These are phyloP conservation scores for Acrocephalus scirpaceus DNA, from an alignment of 2,797 vertebrate species.

Conservation along the genomic window DNA sequence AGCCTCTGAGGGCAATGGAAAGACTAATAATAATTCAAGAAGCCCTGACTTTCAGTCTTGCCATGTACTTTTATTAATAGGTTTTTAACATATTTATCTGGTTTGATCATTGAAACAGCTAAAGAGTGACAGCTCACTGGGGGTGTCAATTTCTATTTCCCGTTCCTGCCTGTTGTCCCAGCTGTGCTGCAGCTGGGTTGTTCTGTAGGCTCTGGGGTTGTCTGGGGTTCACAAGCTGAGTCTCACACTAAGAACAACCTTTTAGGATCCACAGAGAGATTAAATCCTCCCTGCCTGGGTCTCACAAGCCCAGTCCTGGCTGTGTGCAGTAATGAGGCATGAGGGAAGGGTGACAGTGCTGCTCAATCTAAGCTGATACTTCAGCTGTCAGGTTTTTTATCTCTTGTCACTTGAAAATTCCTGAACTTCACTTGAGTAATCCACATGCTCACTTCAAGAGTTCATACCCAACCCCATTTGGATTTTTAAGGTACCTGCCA, in stretches of 20 bases:
- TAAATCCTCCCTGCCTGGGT: background rate
- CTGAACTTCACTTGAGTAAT: background rate
- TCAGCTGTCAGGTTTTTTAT: background rate
- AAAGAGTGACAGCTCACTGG: background rate
- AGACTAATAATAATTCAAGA: background rate
- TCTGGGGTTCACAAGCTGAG: accelerated
- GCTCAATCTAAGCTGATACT: background rate
- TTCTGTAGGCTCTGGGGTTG: background rate
- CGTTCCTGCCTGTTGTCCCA: background rate
- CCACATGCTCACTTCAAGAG: background rate
- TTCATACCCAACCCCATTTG: background rate
- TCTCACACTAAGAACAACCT: background rate
- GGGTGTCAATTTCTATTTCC: background rate
- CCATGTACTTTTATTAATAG: background rate
- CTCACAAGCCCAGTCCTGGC: background rate
- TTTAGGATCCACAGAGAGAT: background rate
- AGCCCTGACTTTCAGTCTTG: background rate
- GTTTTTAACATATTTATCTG: background rate
- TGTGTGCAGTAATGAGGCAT: background rate
- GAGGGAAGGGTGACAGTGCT: background rate
- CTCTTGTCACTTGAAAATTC: background rate
- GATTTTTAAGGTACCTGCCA: background rate
- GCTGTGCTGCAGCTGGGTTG: background rate
- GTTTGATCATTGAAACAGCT: background rate
- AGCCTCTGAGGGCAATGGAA: background rate